phyloP scores from a whole-genome alignment of 1,140 invertebrate species.

The Apocrypta bakeri region DNA sequence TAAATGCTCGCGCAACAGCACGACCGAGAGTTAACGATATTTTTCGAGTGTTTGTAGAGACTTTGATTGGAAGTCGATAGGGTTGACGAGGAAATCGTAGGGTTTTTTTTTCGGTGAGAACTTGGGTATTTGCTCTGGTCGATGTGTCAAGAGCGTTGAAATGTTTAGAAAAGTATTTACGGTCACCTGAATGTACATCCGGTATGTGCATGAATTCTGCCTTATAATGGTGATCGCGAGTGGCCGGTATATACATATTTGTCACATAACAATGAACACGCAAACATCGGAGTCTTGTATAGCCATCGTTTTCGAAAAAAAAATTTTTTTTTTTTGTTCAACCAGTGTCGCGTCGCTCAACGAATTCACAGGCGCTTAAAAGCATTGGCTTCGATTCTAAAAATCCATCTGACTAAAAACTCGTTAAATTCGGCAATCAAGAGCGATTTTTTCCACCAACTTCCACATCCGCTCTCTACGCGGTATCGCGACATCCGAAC shows the following conservation, averaged over 20 bases:
- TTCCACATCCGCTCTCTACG: neutral
- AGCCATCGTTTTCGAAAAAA: neutral
- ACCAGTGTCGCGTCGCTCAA: neutral
- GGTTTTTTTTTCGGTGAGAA: too few species aligned
- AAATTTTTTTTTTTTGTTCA: neutral
- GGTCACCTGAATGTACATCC: neutral
- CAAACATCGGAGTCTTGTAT: neutral
- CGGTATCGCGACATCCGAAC: neutral
- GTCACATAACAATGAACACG: too few species aligned
- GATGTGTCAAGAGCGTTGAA: neutral
- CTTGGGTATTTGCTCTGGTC: too few species aligned
- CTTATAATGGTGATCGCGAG: too few species aligned
- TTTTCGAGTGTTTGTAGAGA: neutral
- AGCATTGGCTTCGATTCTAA: neutral
- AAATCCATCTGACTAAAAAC: neutral
- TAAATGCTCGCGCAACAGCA: neutral
- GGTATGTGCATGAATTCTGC: neutral
- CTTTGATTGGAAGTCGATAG: neutral
- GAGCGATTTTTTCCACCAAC: slow-evolving; percentile 11
- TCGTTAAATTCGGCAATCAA: neutral
- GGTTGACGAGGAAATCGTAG: too few species aligned
- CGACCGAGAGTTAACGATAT: neutral
- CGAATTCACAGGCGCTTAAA: neutral
- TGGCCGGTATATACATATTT: too few species aligned
- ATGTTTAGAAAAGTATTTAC: too few species aligned